phyloP scores from a whole-genome alignment of 2,888 invertebrate species.

The Atrina japonica region DNA sequence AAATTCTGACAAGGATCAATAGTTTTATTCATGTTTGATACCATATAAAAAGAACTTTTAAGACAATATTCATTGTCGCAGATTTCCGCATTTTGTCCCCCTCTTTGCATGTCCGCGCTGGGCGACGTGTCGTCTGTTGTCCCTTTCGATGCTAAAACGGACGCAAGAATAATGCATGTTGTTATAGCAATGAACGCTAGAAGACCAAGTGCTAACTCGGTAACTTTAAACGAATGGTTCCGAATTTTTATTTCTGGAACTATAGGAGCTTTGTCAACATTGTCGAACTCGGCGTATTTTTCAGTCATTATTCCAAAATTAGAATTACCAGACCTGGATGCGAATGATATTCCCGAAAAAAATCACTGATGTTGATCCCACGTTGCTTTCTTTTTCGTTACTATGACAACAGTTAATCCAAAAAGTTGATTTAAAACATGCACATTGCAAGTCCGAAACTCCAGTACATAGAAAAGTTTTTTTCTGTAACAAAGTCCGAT shows the following conservation, averaged over 20 bases:
- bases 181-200: constrained; percentile 55
- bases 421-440: too few species aligned
- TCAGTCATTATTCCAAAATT: constrained; percentile 58
- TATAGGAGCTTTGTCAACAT: constrained; percentile 59
- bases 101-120: constrained; percentile 42
- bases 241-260: constrained; percentile 54
- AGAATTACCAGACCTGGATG: too few species aligned
- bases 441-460: too few species aligned
- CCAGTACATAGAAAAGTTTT: too few species aligned
- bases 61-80: constrained; percentile 65
- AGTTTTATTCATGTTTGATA: constrained; percentile 64
- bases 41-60: constrained; percentile 61
- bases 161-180: constrained; percentile 61
- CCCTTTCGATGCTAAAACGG: constrained; percentile 55
- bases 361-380: too few species aligned
- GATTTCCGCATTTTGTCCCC: constrained; percentile 36
- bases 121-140: constrained; percentile 19
- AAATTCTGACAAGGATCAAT: constrained; percentile 82
- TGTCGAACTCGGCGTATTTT: constrained; percentile 64
- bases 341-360: too few species aligned
- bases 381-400: too few species aligned
- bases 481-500: too few species aligned
- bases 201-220: constrained; percentile 62
- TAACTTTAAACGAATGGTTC: constrained; percentile 56
- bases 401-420: too few species aligned